Evolutionary conservation across 2,797 vertebrate genomes (phyloP).

Genomic region (Phaenicophaeus curvirostris): DNA sequence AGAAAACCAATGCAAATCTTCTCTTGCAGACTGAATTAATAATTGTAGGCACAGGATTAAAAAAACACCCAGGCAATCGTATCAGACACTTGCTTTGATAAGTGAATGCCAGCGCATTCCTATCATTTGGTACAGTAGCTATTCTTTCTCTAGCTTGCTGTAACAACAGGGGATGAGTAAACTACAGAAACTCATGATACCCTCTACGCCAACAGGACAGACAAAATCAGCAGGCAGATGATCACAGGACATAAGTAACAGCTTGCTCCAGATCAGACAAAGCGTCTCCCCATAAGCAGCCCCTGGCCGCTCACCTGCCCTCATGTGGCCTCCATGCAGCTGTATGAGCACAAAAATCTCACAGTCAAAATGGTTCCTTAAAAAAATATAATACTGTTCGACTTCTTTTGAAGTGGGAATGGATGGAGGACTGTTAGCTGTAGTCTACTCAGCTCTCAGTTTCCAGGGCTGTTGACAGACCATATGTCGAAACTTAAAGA

Average conservation of each 20-base stretch:
- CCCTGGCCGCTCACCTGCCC: not conserved
- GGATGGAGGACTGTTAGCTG: not conserved
- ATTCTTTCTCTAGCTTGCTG: not conserved
- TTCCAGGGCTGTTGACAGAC: not conserved
- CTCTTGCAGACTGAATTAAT: not conserved
- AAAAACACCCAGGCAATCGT: not conserved
- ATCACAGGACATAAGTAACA: not conserved
- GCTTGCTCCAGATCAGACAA: rapidly evolving
- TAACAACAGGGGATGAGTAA: not conserved
- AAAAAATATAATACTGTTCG: not conserved
- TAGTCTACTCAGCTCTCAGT: not conserved
- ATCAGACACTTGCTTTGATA: not conserved
- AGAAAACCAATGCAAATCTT: not conserved
- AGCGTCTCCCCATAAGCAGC: not conserved
- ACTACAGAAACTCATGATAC: rapidly evolving
- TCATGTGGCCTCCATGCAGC: not conserved
- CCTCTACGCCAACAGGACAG: not conserved
- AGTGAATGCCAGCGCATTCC: not conserved
- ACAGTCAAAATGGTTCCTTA: not conserved
- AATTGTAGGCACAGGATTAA: not conserved
- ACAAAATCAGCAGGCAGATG: not conserved
- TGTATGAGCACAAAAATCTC: not conserved
- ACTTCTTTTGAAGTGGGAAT: not conserved
- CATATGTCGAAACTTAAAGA: not conserved
- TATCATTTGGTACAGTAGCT: rapidly evolving